Conservation (phyloP, 2,888 invertebrate genomes). For the Drosophila maculinotata region DNA sequence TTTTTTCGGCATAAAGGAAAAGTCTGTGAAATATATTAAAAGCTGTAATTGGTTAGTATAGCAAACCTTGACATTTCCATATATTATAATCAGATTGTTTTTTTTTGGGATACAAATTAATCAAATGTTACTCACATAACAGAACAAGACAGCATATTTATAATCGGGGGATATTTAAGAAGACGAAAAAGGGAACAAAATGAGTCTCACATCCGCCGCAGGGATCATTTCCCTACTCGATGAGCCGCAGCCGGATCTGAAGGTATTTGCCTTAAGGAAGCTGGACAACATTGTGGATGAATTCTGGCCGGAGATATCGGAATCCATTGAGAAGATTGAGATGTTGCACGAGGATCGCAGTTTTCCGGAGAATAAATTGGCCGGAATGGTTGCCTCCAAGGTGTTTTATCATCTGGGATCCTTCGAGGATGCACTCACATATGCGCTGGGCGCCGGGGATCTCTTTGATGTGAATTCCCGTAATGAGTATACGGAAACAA, state of each 20-base stretch:
- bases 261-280: conserved; percentile 96
- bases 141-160: conserved; percentile 62
- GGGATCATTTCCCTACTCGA: conserved; percentile 98
- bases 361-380: conserved; percentile 95
- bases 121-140: conserved; percentile 39
- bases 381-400: conserved; percentile 98
- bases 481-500: conserved; percentile 98
- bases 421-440: conserved; percentile 98
- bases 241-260: conserved; percentile 96
- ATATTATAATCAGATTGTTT: conserved; percentile 11
- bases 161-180: conserved; percentile 50
- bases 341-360: conserved; percentile 96
- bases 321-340: conserved; percentile 98
- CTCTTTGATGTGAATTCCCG: conserved; percentile 97
- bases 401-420: conserved; percentile 99
- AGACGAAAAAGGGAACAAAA: conserved; percentile 74
- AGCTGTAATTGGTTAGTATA: conserved; percentile 68
- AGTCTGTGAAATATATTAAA: conserved; percentile 51
- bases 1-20: conserved; percentile 78
- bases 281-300: conserved; percentile 97
- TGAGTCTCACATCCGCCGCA: conserved; percentile 89
- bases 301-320: conserved; percentile 99
- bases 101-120: conserved; percentile 28
- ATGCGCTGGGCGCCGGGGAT: conserved; percentile 97
- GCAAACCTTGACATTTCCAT: conserved; percentile 7